Evolutionary conservation across 2,113 vertebrate species (phyloP).

Genomic region (Atlantisia rogersi): DNA sequence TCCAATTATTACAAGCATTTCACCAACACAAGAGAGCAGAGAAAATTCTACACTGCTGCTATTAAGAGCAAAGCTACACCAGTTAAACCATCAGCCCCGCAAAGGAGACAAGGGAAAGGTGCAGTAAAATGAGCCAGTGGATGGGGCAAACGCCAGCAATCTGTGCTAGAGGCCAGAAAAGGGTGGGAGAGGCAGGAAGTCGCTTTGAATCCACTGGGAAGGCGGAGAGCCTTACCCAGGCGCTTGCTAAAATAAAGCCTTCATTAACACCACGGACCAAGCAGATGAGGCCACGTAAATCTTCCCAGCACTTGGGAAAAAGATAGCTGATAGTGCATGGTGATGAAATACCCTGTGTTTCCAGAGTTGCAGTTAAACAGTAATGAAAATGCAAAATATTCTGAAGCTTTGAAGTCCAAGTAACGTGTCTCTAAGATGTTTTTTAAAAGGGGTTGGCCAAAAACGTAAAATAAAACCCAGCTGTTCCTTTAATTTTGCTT

Average conservation of each 20-base stretch:
- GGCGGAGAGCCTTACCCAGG: not conserved
- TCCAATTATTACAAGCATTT: not conserved
- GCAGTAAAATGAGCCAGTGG: not conserved
- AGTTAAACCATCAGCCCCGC: not conserved
- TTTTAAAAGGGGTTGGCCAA: not conserved
- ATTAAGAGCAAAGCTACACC: not conserved
- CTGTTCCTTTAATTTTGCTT: not conserved
- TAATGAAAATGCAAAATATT: not conserved
- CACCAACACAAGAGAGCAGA: not conserved
- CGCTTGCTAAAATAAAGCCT: not conserved
- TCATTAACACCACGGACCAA: not conserved
- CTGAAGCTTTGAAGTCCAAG: not conserved
- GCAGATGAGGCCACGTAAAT: not conserved
- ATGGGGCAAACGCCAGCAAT: not conserved
- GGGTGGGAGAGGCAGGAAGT: not conserved
- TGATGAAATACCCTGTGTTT: not conserved
- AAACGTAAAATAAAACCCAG: not conserved
- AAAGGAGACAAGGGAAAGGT: not conserved
- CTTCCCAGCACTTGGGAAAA: not conserved
- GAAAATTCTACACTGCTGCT: not conserved
- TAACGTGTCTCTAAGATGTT: not conserved
- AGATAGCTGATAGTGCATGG: not conserved
- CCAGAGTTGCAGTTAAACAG: not conserved
- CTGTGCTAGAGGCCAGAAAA: not conserved
- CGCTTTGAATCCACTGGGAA: not conserved